Percentiles rank a stretch among this genome's conserved stretches.
Conservation (phyloP, 2,797 vertebrate species). For the Melopsittacus undulatus region DNA sequence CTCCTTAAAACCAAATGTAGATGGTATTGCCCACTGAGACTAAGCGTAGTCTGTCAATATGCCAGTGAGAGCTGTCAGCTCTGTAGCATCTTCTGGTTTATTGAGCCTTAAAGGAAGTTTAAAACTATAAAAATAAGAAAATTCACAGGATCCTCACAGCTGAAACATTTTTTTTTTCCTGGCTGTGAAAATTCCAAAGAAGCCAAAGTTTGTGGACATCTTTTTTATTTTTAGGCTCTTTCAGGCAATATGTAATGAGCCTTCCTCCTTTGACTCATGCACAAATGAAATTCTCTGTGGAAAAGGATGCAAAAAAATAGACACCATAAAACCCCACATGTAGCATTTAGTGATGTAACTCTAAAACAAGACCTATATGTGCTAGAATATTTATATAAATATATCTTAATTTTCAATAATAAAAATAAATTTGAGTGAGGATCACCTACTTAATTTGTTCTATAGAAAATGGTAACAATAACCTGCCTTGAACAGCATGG, state of each 20-base stretch:
- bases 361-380: not conserved
- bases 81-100: not conserved
- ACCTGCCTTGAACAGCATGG: not conserved
- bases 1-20: not conserved
- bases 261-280: not conserved
- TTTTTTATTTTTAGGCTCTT: not conserved
- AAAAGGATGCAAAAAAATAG: not conserved
- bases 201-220: not conserved
- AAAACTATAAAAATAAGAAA: not conserved
- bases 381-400: not conserved
- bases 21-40: not conserved
- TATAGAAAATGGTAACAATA: not conserved
- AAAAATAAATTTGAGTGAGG: not conserved
- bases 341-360: not conserved
- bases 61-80: not conserved
- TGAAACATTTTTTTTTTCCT: not conserved
- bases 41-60: not conserved
- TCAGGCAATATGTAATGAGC: not conserved
- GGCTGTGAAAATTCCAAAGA: not conserved
- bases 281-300: not conserved
- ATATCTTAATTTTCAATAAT: not conserved
- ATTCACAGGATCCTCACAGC: not conserved
- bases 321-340: not conserved
- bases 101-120: constrained; percentile 14
- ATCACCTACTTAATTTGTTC: not conserved